Percentiles rank a stretch among this genome's conserved stretches.
phyloP scores from a whole-genome alignment of 64 coral and sea anemone species.

The Pachyseris speciosa region DNA sequence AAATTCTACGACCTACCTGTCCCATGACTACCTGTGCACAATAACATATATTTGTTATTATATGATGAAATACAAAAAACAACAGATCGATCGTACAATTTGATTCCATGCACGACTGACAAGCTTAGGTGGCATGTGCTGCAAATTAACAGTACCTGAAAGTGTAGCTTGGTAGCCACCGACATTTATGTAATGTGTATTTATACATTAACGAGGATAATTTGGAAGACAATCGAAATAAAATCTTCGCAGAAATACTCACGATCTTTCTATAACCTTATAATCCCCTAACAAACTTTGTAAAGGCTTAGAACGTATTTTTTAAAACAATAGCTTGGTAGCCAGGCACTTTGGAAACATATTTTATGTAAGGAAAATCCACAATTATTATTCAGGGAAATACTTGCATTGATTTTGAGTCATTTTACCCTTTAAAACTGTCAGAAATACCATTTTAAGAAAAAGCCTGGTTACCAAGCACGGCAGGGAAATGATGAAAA shows the following conservation, averaged over 20 bases:
- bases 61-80: slow-evolving; percentile 24
- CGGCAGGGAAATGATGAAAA: not conserved
- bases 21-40: slow-evolving; percentile 6
- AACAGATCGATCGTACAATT: slow-evolving; percentile 21
- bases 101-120: slow-evolving; percentile 3
- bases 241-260: slow-evolving; percentile 4
- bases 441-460: not conserved
- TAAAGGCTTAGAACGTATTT: slow-evolving; percentile 9
- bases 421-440: not conserved
- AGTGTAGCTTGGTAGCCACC: not conserved
- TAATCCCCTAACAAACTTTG: not conserved
- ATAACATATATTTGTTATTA: slow-evolving; percentile 8
- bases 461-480: slow-evolving; percentile 8
- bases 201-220: slow-evolving; percentile 2
- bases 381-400: not conserved
- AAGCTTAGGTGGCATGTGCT: not conserved
- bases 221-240: slow-evolving; percentile 3
- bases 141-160: slow-evolving; percentile 6
- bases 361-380: slow-evolving; percentile 6
- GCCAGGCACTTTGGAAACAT: slow-evolving; percentile 1
- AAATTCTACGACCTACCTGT: slow-evolving; percentile 31
- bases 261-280: not conserved
- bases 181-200: not conserved
- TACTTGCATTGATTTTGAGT: not conserved
- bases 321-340: slow-evolving; percentile 10